Evolutionary conservation across 1,140 invertebrate genomes (phyloP).

Genomic region (Whitmania pigra): DNA sequence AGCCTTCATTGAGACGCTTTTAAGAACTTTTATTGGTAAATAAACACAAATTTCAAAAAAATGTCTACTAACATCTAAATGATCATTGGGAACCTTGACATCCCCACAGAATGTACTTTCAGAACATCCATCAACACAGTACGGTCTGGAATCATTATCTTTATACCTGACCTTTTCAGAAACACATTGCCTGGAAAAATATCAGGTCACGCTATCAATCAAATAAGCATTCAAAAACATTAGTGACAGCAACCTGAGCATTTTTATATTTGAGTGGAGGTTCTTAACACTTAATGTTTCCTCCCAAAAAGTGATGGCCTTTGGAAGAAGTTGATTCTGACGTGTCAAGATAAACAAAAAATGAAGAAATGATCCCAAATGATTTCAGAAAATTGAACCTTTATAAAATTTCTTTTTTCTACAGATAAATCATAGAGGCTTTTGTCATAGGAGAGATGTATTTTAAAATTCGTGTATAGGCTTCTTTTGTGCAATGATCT

Average conservation of each 20-base stretch:
- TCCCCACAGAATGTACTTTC: slow-evolving; percentile 81
- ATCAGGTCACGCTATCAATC: neutral
- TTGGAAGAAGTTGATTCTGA: slow-evolving; percentile 61
- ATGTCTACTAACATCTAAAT: slow-evolving; percentile 64
- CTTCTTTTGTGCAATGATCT: slow-evolving; percentile 70
- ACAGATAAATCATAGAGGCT: slow-evolving; percentile 65
- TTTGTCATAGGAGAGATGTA: slow-evolving; percentile 74
- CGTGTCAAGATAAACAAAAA: too few relatives aligned
- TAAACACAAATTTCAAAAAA: neutral
- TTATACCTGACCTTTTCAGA: slow-evolving; percentile 38
- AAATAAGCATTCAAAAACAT: neutral
- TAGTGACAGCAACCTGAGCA: slow-evolving; percentile 60
- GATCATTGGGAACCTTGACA: slow-evolving; percentile 73
- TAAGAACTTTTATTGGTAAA: neutral
- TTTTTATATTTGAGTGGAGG: slow-evolving; percentile 64
- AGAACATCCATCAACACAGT: slow-evolving; percentile 76
- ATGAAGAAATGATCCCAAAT: too few relatives aligned
- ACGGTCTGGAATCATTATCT: slow-evolving; percentile 54
- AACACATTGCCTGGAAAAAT: slow-evolving; percentile 33
- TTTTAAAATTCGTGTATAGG: slow-evolving; percentile 69
- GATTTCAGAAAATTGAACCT: slow-evolving; percentile 53
- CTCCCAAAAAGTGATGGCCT: slow-evolving; percentile 85
- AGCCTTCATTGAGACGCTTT: slow-evolving; percentile 32
- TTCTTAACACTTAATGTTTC: slow-evolving; percentile 71
- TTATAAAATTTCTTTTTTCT: slow-evolving; percentile 68